Evolutionary conservation across 2,113 vertebrate genomes (phyloP).

Genomic region (Calcarius ornatus): DNA sequence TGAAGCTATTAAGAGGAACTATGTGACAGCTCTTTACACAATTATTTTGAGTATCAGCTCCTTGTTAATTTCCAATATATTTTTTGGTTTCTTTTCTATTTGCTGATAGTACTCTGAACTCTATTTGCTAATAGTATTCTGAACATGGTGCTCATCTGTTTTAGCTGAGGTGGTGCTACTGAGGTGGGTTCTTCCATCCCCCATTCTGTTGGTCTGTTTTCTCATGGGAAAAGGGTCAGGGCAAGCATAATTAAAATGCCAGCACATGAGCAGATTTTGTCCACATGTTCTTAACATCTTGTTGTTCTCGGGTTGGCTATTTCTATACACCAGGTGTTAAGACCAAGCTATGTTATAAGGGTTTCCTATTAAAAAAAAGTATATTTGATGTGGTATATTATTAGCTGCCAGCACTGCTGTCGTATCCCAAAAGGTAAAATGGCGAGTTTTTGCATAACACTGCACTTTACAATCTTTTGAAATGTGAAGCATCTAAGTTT

Average conservation of each 20-base stretch:
- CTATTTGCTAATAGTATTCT: background rate
- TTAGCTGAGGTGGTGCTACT: constrained; percentile 23
- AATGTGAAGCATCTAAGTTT: background rate
- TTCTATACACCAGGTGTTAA: constrained; percentile 54
- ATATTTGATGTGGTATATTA: constrained; percentile 40
- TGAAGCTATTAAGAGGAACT: constrained; percentile 35
- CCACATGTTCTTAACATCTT: constrained; percentile 63
- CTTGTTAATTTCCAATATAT: background rate
- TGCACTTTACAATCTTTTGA: background rate
- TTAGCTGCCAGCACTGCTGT: background rate
- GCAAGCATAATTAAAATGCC: constrained; percentile 64
- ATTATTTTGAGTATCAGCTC: constrained; percentile 17
- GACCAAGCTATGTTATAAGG: background rate
- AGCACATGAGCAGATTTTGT: constrained; percentile 59
- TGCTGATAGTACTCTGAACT: background rate
- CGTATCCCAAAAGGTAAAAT: background rate
- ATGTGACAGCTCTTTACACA: constrained; percentile 6
- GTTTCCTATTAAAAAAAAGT: constrained; percentile 13
- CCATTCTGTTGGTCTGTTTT: constrained; percentile 38
- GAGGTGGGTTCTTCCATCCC: background rate
- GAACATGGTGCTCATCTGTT: background rate
- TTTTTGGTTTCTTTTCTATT: constrained; percentile 5
- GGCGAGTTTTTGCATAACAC: background rate
- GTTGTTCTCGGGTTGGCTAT: constrained; percentile 22
- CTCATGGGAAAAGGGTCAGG: constrained; percentile 57